A percentile compares a stretch with the other conserved stretches of the same genome.
phyloP scores from a whole-genome alignment of 2,113 vertebrate species.

The Puffinus mauretanicus region DNA sequence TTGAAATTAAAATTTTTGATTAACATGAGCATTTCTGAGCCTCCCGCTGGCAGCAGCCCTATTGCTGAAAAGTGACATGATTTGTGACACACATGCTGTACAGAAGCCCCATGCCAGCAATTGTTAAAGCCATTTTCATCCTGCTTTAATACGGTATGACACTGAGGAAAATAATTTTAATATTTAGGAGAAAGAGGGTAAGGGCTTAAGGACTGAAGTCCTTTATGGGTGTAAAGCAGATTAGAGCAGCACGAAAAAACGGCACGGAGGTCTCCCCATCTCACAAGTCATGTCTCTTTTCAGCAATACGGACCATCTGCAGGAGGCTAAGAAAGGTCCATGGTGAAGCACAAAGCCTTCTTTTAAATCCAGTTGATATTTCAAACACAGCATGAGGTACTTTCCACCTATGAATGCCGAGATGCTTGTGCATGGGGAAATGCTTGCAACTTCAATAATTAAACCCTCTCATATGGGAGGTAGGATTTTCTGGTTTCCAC shows the following conservation, averaged over 20 bases:
- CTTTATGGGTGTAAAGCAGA: slow-evolving; percentile 32
- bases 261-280: neutral
- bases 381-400: slow-evolving; percentile 50
- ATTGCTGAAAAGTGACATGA: slow-evolving; percentile 73
- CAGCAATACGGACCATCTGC: slow-evolving; percentile 49
- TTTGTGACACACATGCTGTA: slow-evolving; percentile 73
- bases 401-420: slow-evolving; percentile 55
- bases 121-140: slow-evolving; percentile 68
- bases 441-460: slow-evolving; percentile 11
- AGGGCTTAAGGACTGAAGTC: slow-evolving; percentile 31
- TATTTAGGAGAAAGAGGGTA: slow-evolving; percentile 53
- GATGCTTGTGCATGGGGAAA: neutral
- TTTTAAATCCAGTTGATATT: slow-evolving; percentile 64
- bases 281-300: slow-evolving; percentile 49
- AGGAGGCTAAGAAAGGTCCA: slow-evolving; percentile 56
- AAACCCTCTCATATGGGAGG: neutral
- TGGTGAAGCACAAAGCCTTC: slow-evolving; percentile 50
- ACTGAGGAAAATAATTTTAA: slow-evolving; percentile 65
- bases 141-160: slow-evolving; percentile 64
- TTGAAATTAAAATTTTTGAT: slow-evolving; percentile 75
- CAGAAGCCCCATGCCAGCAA: slow-evolving; percentile 67
- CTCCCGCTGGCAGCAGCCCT: slow-evolving; percentile 69
- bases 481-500: neutral
- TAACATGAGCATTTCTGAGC: slow-evolving; percentile 73
- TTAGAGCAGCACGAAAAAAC: slow-evolving; percentile 23